Conservation (phyloP, 2,888 invertebrate genomes). For the Hypercompe scribonia region DNA sequence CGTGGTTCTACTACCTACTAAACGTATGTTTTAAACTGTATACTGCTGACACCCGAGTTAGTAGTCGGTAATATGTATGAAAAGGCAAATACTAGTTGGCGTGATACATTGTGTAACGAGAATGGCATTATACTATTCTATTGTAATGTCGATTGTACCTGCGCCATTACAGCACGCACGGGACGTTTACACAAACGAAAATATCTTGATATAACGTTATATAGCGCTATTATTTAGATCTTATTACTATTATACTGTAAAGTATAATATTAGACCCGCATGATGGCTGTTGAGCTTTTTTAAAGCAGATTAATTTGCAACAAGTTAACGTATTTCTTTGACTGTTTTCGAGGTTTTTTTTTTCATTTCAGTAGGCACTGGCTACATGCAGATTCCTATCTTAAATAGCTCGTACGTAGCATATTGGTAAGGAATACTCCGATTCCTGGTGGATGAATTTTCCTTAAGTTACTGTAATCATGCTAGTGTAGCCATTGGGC, state of each 20-base stretch:
- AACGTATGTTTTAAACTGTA: no score
- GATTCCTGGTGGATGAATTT: not conserved
- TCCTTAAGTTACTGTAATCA: not conserved
- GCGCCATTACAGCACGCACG: not conserved
- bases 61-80: not conserved
- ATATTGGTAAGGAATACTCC: not conserved
- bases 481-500: not conserved
- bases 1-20: no score
- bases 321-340: not conserved
- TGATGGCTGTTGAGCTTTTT: not conserved
- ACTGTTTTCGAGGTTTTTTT: not conserved
- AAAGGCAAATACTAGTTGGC: not conserved
- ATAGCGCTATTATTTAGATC: not conserved
- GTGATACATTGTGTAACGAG: not conserved
- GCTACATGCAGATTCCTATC: not conserved
- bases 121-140: not conserved
- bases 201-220: not conserved
- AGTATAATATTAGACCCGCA: not conserved
- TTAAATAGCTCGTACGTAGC: not conserved
- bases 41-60: no score
- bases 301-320: not conserved
- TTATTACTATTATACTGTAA: not conserved
- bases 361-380: no score
- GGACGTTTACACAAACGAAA: slow-evolving; percentile 2
- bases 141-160: not conserved